Evolutionary conservation across 2,888 invertebrate genomes (phyloP), one percentile per base, ranked within the genome.

Genomic region (Drosophila nr. fundita): DNA sequence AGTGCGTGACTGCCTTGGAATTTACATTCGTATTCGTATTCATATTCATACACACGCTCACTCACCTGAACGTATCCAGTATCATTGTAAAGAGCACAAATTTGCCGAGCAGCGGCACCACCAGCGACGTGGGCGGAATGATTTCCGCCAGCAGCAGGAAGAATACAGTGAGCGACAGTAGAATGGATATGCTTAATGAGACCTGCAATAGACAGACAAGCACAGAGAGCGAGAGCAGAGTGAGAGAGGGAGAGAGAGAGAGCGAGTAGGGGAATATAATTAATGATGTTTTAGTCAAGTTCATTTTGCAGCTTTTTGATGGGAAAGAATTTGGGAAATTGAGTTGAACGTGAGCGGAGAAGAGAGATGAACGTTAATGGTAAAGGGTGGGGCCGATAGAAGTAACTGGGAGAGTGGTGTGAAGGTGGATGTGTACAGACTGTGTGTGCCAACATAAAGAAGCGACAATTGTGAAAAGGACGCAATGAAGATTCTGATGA

Each of bases 31-130:
- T 6, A 38, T 24, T 59, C 53, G 27, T 15, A 36, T 45, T 29
- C 48, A 27, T 52, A 59, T 36, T 52, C 57, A 54, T 55, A 76
- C 49, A 71, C 61, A 50, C 54, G 76, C 68, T 53, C 53, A 92
- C 93, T 94, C 93, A 97, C 98, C 98, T 97, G 94, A 98, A 97
- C 72, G 98, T 98, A 94, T 98, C 98, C 91, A 98, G 95, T 92
- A 98, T 98, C 98, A 98, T 98, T 87, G 98, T 98, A 95, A 98
- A 98, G 87, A 98, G 96, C 93, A 98, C 97, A 93, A 98, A 98
- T 94, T 98, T 98, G 92, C 98, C 98, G 89, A 98, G 96, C 87
- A 98, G 95, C 84, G 98, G 98, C 92, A 98, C 98, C 91, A 98
- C 98, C 91, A 98, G 95, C 87, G 98, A 98, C 65, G 98, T 98